Conservation (phyloP, 2,888 invertebrate genomes). For the Microctonus brassicae region DNA sequence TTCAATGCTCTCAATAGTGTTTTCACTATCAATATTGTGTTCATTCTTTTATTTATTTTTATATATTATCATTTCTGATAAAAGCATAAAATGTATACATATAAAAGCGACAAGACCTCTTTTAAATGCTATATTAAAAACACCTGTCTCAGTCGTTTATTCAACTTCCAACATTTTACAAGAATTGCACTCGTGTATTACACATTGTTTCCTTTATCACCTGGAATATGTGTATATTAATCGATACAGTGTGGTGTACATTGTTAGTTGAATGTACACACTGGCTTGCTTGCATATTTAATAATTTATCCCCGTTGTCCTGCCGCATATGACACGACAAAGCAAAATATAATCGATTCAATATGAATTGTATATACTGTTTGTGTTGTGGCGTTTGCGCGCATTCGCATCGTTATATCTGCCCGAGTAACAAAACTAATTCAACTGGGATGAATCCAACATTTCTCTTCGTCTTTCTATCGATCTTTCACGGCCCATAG, state of each 20-base stretch:
- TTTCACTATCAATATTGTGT: neutral
- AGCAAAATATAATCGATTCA: neutral
- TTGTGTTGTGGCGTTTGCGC: neutral
- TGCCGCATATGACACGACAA: neutral
- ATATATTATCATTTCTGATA: neutral
- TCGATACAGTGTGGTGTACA: neutral
- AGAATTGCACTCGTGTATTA: neutral
- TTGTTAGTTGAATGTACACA: neutral
- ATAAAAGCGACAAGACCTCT: neutral
- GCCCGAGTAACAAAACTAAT: slow-evolving; percentile 10
- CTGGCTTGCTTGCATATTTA: slow-evolving; percentile 6
- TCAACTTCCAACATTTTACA: neutral
- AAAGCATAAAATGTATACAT: neutral
- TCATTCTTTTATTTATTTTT: neutral
- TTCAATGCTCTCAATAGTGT: no score
- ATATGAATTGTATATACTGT: slow-evolving; percentile 1
- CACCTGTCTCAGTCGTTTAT: neutral
- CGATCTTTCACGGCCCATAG: neutral
- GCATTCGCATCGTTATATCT: slow-evolving; percentile 1
- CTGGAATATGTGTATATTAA: neutral
- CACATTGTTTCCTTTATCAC: neutral
- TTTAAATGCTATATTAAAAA: neutral
- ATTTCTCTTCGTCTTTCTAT: neutral
- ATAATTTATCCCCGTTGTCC: neutral
- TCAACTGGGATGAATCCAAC: slow-evolving; percentile 15